A percentile compares a stretch with the other conserved stretches of the same genome.
These are phyloP conservation scores for Antitype chi DNA, from an alignment of 2,888 invertebrate species.

Conservation along the genomic window DNA sequence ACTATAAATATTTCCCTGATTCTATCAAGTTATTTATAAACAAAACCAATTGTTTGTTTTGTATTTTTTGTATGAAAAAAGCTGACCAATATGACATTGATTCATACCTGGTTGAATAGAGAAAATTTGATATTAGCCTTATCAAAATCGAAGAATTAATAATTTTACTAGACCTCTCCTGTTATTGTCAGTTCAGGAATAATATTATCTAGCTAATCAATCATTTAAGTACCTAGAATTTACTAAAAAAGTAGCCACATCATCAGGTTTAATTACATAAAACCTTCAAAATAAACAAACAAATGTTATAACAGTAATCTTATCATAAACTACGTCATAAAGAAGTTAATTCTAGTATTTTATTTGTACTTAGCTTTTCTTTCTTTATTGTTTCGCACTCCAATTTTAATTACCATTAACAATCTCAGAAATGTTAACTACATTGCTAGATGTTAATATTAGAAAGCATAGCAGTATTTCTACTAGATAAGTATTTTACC, in stretches of 20 bases:
- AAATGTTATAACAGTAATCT: conserved; percentile 23
- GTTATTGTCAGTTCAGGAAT: neutral
- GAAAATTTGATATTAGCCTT: neutral
- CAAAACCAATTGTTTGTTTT: conserved; percentile 15
- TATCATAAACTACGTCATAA: conserved; percentile 18
- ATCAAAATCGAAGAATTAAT: neutral
- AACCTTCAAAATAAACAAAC: conserved; percentile 14
- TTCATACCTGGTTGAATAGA: conserved; percentile 2
- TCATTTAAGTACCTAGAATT: neutral
- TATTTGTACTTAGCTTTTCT: conserved; percentile 1
- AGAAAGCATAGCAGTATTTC: neutral
- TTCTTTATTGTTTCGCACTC: conserved; percentile 22
- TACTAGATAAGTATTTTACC: neutral
- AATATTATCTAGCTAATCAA: neutral
- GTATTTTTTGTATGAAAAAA: conserved; percentile 2
- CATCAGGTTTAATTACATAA: conserved; percentile 37
- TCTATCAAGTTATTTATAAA: conserved; percentile 11
- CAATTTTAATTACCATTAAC: neutral
- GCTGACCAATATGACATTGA: neutral
- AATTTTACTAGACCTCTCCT: neutral
- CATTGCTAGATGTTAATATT: neutral
- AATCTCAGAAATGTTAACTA: neutral
- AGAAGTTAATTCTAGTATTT: conserved; percentile 24
- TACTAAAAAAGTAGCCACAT: conserved; percentile 39
- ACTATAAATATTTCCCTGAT: neutral